Percentiles rank a stretch among this genome's conserved stretches.
These are phyloP conservation scores for Tyto alba DNA, from an alignment of 2,113 vertebrate species.

Conservation along the genomic window DNA sequence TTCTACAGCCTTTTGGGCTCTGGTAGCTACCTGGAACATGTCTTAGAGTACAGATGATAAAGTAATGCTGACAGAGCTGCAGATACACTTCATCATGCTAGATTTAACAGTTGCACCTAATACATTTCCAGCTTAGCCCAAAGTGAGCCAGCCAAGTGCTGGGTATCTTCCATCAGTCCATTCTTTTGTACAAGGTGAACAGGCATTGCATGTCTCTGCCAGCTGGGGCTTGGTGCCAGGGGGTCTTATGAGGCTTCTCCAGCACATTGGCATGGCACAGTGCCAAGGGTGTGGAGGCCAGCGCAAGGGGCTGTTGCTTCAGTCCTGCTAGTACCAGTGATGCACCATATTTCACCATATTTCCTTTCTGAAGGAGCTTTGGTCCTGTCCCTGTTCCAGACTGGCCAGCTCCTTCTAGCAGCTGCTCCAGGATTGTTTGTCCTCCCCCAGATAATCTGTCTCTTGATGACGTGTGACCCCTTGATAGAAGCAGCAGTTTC, in stretches of 20 bases:
- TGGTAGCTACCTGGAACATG: not conserved
- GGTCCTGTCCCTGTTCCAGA: not conserved
- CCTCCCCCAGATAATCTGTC: not conserved
- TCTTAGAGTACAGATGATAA: not conserved
- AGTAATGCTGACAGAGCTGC: not conserved
- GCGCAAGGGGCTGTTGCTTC: not conserved
- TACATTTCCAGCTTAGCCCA: not conserved
- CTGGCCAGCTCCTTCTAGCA: not conserved
- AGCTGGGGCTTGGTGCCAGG: not conserved
- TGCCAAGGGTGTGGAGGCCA: fast-evolving
- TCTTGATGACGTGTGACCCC: not conserved
- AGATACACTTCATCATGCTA: not conserved
- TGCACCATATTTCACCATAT: not conserved
- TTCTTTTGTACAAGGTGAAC: not conserved
- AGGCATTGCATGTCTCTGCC: fast-evolving
- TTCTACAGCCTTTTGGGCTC: not conserved
- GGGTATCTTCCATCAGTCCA: not conserved
- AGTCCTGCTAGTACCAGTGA: fast-evolving
- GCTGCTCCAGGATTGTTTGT: not conserved
- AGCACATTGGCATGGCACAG: fast-evolving
- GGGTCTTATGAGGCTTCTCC: fast-evolving
- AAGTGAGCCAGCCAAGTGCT: not conserved
- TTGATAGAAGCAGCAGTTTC: not conserved
- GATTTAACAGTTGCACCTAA: not conserved
- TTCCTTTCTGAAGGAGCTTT: not conserved